These are phyloP conservation scores for Dasypogon diadema DNA, from an alignment of 2,888 invertebrate species.

Conservation along the genomic window DNA sequence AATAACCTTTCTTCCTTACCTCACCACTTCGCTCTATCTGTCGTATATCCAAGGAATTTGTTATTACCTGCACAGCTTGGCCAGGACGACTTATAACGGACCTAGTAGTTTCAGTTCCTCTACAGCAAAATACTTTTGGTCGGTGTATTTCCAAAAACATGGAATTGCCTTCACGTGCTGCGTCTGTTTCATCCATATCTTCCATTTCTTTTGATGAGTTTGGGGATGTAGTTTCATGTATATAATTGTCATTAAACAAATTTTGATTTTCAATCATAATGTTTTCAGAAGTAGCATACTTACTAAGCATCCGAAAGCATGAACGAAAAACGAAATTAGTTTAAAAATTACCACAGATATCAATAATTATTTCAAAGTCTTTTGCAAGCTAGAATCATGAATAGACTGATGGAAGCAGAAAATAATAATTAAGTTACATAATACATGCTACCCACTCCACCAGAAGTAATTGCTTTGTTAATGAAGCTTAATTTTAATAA, in stretches of 20 bases:
- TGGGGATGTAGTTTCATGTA: slow-evolving; percentile 67
- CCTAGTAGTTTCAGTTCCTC: slow-evolving; percentile 59
- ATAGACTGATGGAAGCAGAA: slow-evolving; percentile 17
- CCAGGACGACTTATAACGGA: slow-evolving; percentile 71
- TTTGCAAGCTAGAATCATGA: neutral
- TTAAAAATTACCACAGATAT: slow-evolving; percentile 12
- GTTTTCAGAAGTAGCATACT: slow-evolving; percentile 58
- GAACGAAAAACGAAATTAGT: slow-evolving; percentile 47
- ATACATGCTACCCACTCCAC: too few species aligned
- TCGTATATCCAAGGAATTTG: slow-evolving; percentile 64
- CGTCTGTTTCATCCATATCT: slow-evolving; percentile 67
- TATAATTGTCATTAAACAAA: slow-evolving; percentile 69
- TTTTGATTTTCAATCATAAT: slow-evolving; percentile 34
- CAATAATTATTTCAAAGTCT: slow-evolving; percentile 3
- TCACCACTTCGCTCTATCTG: neutral
- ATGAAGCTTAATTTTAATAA: too few species aligned
- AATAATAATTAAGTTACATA: neutral
- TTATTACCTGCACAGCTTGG: slow-evolving; percentile 80
- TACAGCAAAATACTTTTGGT: slow-evolving; percentile 66
- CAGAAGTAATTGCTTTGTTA: too few species aligned
- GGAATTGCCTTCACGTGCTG: slow-evolving; percentile 66
- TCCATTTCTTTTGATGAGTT: slow-evolving; percentile 59
- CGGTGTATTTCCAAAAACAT: slow-evolving; percentile 62
- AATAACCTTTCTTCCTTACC: slow-evolving; percentile 15
- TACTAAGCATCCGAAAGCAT: slow-evolving; percentile 38